Evolutionary conservation across 1,140 invertebrate genomes (phyloP), one percentile per base, ranked within the genome.

Genomic region (Xylocopa sonorina): DNA sequence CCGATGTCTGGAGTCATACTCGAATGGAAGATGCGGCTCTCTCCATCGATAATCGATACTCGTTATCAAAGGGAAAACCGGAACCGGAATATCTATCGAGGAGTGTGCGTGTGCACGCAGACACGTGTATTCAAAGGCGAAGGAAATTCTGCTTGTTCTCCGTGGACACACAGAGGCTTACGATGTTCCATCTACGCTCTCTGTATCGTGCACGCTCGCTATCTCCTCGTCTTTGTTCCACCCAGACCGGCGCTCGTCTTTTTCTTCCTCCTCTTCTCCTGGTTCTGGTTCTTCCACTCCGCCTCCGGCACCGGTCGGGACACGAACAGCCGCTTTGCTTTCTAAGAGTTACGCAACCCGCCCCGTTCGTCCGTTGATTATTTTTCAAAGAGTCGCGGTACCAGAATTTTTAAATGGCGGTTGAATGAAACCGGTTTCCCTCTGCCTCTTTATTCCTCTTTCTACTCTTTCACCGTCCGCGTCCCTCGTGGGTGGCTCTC

Each of bases 401-500:
- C 69, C 81, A 80, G 85, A 88, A 88, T 90, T 91, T 89, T 88
- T 88, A 83, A 90, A 88, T 85, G 87, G 81, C 81, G 82, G 85
- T 88, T 91, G 82, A 91, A 91, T 90, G 90, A 91, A 91, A 91
- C 90, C 88, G 89, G 90, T 91, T 90, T 73, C 68, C 64, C 43
- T 50, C 60, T 27, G 53, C 32, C 57, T 69, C 77, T 73, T 53
- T 58, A 55, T 63, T 29, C 57, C 76, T 62, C 50, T 41, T 41
- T 53, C 53, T 50, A 14, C 27, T 7, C 29, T 32, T n/a, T n/a
- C n/a, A n/a, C 34, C 50, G 58, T 43, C 24, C 62, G 29, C 57
- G 27, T 77, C 55, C 53, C 82, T 75, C 66, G 60, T 74, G 76
- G 80, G 76, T 81, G 82, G 81, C 69, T 83, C 58, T 81, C 58